These are phyloP conservation scores for Porites cylindrica DNA, from an alignment of 92 coral and sea anemone genomes.

Conservation along the genomic window DNA sequence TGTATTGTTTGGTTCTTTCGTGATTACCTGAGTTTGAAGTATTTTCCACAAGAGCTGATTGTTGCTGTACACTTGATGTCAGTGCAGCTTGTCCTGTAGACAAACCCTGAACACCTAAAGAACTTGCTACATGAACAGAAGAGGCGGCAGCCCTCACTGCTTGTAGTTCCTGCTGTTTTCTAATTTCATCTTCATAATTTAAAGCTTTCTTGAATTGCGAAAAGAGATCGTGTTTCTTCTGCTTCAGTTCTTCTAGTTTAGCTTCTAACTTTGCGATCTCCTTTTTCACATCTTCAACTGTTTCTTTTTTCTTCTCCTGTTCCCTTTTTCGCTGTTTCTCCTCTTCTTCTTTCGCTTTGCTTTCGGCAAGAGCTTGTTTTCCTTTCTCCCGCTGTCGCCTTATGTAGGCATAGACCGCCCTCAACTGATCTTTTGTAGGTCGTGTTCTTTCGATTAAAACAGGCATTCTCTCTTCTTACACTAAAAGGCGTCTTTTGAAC, in stretches of 20 bases:
- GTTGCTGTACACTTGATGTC: constrained; percentile 10
- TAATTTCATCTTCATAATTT: constrained; percentile 71
- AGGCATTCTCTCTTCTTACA: constrained; percentile 72
- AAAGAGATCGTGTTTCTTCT: constrained; percentile 92
- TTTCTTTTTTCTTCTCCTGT: constrained; percentile 84
- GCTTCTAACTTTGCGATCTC: constrained; percentile 78
- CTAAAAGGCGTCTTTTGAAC: not conserved
- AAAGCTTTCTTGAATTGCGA: constrained; percentile 86
- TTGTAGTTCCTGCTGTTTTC: constrained; percentile 61
- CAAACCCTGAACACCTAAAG: constrained; percentile 11
- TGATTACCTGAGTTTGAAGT: constrained; percentile 22
- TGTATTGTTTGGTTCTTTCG: not conserved
- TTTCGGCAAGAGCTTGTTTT: constrained; percentile 76
- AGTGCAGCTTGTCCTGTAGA: constrained; percentile 26
- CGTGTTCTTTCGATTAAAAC: constrained; percentile 85
- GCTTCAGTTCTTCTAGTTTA: constrained; percentile 72
- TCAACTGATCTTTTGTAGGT: constrained; percentile 76
- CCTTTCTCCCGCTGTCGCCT: constrained; percentile 80
- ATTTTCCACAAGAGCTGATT: constrained; percentile 6
- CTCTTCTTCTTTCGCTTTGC: constrained; percentile 83
- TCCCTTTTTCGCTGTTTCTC: constrained; percentile 74
- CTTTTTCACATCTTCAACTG: constrained; percentile 80
- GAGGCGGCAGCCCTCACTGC: constrained; percentile 30
- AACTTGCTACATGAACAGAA: not conserved
- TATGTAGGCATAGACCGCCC: constrained; percentile 88